Conservation (phyloP, 2,888 invertebrate genomes). For the Chrysolina americana region DNA sequence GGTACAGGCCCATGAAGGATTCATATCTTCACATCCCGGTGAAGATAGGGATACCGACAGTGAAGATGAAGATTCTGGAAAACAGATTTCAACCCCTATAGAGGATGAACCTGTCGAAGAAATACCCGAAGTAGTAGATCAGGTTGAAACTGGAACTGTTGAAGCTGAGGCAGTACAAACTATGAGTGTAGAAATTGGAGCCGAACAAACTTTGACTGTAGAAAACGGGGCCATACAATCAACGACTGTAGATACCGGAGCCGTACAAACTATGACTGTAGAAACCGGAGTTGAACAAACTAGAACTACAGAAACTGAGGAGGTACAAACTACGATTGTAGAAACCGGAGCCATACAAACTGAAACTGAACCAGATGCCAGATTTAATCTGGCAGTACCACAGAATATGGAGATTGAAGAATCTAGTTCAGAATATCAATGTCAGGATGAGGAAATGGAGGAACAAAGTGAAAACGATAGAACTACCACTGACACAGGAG, state of each 20-base stretch:
- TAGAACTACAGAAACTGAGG: not conserved
- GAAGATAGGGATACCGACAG: conserved; percentile 76
- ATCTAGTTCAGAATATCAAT: conserved; percentile 36
- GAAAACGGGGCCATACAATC: conserved; percentile 1
- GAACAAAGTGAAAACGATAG: conserved; percentile 38
- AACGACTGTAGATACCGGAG: not conserved
- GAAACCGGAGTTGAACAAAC: conserved; percentile 1
- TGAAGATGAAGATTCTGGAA: conserved; percentile 70
- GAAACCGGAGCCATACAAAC: not conserved
- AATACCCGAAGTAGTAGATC: conserved; percentile 26
- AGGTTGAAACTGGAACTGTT: not conserved
- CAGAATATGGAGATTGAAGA: conserved; percentile 6
- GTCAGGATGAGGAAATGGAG: conserved; percentile 47
- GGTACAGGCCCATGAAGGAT: conserved; percentile 72
- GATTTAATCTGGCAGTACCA: not conserved
- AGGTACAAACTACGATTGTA: not conserved
- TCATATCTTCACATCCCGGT: conserved; percentile 79
- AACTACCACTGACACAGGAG: conserved; percentile 57
- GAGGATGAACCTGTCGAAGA: conserved; percentile 66
- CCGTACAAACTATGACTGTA: not conserved
- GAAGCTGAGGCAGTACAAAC: conserved; percentile 6
- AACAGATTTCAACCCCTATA: conserved; percentile 65
- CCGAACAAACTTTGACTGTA: not conserved
- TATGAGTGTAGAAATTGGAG: not conserved
- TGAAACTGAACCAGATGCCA: not conserved